These are phyloP conservation scores for Haplochromis burtoni DNA, from an alignment of 2,113 vertebrate species.

Conservation along the genomic window DNA sequence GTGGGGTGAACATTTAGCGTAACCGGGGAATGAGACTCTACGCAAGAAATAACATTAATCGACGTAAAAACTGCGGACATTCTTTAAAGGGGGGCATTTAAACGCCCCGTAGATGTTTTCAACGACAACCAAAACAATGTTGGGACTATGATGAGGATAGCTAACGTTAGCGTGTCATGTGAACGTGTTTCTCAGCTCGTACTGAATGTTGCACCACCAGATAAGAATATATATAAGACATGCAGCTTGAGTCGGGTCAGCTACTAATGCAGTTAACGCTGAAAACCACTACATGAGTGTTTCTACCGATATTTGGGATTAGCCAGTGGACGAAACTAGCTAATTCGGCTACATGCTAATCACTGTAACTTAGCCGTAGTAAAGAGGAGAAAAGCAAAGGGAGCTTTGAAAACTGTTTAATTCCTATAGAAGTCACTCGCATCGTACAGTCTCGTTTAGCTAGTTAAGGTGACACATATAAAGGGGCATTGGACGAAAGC, in stretches of 20 bases:
- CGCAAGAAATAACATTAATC: not conserved
- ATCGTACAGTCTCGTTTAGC: too few relatives aligned
- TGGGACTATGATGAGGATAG: not conserved
- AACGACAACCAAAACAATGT: not conserved
- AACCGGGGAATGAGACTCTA: not conserved
- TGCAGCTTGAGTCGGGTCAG: not conserved
- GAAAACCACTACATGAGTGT: not conserved
- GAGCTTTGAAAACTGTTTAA: not conserved
- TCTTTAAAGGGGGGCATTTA: not conserved
- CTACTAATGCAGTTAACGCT: not conserved
- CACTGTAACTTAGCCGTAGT: not conserved
- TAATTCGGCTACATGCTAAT: slow-evolving; percentile 7
- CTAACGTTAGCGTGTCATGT: not conserved
- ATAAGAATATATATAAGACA: not conserved
- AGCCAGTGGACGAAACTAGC: not conserved
- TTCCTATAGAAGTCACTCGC: too few relatives aligned
- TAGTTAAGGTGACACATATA: not conserved
- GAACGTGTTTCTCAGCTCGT: not conserved
- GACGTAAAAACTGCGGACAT: not conserved
- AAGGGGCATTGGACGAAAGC: too few relatives aligned
- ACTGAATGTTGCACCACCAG: not conserved
- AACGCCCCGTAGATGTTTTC: not conserved
- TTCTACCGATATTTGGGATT: not conserved
- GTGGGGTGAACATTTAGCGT: not conserved
- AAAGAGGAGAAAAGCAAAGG: not conserved